Conservation (phyloP, 2,797 vertebrate genomes). For the Anas bernieri region DNA sequence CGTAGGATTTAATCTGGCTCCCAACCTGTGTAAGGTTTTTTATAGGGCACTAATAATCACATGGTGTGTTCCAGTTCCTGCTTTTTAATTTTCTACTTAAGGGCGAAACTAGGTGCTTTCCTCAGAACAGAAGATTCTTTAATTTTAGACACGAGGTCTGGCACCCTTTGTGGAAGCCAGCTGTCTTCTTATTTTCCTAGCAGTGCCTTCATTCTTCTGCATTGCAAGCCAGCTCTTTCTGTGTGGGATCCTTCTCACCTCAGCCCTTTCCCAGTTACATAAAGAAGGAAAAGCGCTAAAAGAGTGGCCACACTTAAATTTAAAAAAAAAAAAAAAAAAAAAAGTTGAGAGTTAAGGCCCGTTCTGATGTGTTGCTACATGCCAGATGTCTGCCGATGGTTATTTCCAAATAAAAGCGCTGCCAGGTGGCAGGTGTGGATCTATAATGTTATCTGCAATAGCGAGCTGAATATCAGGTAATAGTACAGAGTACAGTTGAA, state of each 20-base stretch:
- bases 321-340: background rate
- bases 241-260: constrained; percentile 64
- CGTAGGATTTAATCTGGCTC: background rate
- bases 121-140: constrained; percentile 56
- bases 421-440: background rate
- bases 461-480: background rate
- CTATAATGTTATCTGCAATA: background rate
- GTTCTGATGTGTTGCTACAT: background rate
- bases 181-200: constrained; percentile 67
- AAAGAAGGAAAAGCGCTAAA: constrained; percentile 31
- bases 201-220: constrained; percentile 70
- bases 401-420: constrained; percentile 7
- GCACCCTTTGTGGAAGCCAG: constrained; percentile 66
- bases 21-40: background rate
- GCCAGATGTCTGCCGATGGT: constrained; percentile 9
- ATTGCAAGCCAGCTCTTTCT: constrained; percentile 58
- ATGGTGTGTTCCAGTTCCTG: background rate
- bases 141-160: constrained; percentile 67
- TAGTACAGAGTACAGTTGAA: background rate
- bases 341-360: background rate
- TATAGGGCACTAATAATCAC: constrained; percentile 1
- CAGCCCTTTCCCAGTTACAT: constrained; percentile 71
- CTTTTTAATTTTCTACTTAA: constrained; percentile 48
- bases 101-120: constrained; percentile 52
- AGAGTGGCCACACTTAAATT: background rate